Conservation (phyloP, 1,140 invertebrate genomes). For the Eueides isabella region DNA sequence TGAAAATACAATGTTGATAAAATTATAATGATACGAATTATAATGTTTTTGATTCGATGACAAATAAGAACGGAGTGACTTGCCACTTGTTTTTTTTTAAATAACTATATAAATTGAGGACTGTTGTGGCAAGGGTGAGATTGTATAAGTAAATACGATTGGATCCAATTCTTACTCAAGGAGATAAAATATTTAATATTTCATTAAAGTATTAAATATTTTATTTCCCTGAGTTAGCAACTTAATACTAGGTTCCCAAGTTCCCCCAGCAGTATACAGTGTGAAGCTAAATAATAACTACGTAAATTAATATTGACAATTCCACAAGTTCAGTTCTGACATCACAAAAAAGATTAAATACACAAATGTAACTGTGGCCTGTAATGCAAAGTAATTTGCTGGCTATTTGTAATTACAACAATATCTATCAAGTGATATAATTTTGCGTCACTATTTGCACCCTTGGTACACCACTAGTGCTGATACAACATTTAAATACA, state of each 20-base stretch:
- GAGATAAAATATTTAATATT: too few relatives aligned
- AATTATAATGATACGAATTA: too few relatives aligned
- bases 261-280: too few relatives aligned
- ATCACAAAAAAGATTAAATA: constrained; percentile 7
- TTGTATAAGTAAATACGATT: too few relatives aligned
- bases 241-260: too few relatives aligned
- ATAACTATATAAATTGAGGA: too few relatives aligned
- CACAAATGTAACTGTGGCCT: neutral
- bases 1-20: too few relatives aligned
- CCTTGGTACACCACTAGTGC: constrained; percentile 13
- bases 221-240: too few relatives aligned
- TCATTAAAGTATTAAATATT: too few relatives aligned
- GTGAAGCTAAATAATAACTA: too few relatives aligned
- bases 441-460: constrained; percentile 30
- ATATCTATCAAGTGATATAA: constrained; percentile 31
- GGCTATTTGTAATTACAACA: constrained; percentile 30
- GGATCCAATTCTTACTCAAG: too few relatives aligned
- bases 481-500: neutral
- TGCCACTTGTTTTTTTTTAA: neutral
- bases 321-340: neutral
- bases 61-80: neutral
- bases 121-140: too few relatives aligned
- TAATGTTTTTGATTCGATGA: neutral
- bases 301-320: neutral
- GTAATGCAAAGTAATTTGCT: constrained; percentile 19